A percentile compares a stretch with the other conserved stretches of the same genome.
phyloP scores from a whole-genome alignment of 2,113 vertebrate genomes.

The Felis chaus region DNA sequence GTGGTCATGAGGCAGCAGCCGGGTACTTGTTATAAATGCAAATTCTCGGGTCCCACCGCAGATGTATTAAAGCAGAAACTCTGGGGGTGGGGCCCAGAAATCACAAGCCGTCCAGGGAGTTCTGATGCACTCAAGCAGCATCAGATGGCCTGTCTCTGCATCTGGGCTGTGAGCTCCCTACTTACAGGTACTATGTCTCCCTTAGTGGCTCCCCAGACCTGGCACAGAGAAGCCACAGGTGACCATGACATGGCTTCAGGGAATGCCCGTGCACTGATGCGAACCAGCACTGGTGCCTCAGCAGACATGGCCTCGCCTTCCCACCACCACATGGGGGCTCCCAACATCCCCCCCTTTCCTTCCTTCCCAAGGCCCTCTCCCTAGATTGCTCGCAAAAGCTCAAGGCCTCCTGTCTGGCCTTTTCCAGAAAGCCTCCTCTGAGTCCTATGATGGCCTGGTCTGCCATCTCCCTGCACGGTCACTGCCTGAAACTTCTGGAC shows the following conservation, averaged over 20 bases:
- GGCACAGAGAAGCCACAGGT: not conserved
- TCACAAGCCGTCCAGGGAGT: not conserved
- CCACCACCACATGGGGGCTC: no score
- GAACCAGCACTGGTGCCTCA: not conserved
- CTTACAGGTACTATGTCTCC: not conserved
- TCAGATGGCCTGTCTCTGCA: not conserved
- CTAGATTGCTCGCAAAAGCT: not conserved
- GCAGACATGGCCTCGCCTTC: not conserved
- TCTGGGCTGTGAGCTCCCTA: not conserved
- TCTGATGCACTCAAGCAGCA: not conserved
- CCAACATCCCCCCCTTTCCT: not conserved
- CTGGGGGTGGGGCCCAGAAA: no score
- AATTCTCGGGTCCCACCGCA: not conserved
- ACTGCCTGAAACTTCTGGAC: not conserved
- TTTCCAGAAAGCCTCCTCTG: not conserved
- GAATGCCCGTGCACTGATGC: not conserved
- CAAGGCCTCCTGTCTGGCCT: not conserved
- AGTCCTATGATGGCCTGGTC: not conserved
- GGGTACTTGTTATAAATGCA: not conserved
- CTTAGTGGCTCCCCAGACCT: not conserved
- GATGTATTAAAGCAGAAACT: not conserved
- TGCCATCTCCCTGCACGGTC: not conserved
- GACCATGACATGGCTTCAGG: not conserved
- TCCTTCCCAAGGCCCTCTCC: not conserved
- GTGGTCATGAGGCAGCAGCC: not conserved